phyloP scores from a whole-genome alignment of 2,797 vertebrate species.

The Staurois parvus region DNA sequence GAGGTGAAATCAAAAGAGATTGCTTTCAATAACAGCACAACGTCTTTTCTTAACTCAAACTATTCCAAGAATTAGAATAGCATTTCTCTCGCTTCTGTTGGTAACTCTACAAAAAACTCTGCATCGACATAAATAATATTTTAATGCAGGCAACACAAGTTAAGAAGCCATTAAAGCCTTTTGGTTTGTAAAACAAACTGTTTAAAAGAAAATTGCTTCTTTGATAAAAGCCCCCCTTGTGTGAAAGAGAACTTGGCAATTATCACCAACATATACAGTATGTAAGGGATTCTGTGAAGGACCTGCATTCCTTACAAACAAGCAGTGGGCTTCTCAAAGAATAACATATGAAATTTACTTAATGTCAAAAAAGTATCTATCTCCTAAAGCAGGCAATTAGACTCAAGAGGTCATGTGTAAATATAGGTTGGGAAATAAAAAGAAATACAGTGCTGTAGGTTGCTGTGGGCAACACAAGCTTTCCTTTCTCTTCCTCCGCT shows the following conservation, averaged over 20 bases:
- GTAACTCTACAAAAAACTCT: not conserved
- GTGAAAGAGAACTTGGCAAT: not conserved
- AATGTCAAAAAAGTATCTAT: not conserved
- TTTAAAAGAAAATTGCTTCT: not conserved
- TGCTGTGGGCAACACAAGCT: no score
- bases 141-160: not conserved
- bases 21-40: constrained; percentile 23
- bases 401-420: not conserved
- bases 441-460: not conserved
- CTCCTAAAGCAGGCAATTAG: not conserved
- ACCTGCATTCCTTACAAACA: not conserved
- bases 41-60: constrained; percentile 2
- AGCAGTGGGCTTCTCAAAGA: not conserved
- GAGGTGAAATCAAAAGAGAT: constrained; percentile 20
- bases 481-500: not conserved
- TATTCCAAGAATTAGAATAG: not conserved
- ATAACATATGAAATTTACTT: not conserved
- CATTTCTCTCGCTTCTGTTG: not conserved
- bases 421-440: not conserved
- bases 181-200: not conserved
- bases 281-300: not conserved
- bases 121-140: not conserved
- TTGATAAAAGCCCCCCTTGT: not conserved
- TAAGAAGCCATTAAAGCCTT: not conserved
- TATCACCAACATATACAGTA: not conserved